Evolutionary conservation across 2,113 vertebrate species (phyloP).

Genomic region (Holacanthus passer): DNA sequence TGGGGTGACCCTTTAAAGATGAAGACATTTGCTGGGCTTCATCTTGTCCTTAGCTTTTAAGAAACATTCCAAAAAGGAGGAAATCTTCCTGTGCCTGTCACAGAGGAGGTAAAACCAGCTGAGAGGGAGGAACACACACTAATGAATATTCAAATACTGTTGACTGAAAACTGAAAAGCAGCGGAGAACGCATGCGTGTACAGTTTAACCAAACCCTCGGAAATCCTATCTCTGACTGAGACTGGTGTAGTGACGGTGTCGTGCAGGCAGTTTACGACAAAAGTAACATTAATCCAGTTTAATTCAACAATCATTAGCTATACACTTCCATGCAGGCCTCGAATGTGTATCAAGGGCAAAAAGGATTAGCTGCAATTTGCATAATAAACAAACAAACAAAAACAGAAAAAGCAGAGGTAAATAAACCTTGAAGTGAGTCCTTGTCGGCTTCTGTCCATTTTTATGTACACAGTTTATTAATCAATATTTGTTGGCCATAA

Average conservation of each 20-base stretch:
- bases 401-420: constrained; percentile 65
- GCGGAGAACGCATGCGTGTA: background rate
- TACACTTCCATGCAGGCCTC: constrained; percentile 51
- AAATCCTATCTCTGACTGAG: background rate
- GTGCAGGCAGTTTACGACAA: constrained; percentile 19
- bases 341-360: constrained; percentile 72
- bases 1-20: too few species aligned
- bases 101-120: background rate
- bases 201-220: background rate
- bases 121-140: background rate
- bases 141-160: background rate
- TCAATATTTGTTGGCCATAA: constrained; percentile 94
- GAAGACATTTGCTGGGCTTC: background rate
- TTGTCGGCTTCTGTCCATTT: constrained; percentile 84
- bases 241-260: background rate
- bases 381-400: constrained; percentile 78
- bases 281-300: constrained; percentile 66
- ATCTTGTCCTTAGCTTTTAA: background rate
- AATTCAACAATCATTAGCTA: constrained; percentile 58
- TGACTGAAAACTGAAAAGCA: background rate
- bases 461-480: constrained; percentile 92
- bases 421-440: constrained; percentile 83
- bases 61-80: background rate
- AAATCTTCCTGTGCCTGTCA: background rate
- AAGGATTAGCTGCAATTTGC: constrained; percentile 78